Evolutionary conservation across 2,113 vertebrate species (phyloP), one percentile per base, ranked within the genome.

Genomic region (Hypomesus transpacificus): DNA sequence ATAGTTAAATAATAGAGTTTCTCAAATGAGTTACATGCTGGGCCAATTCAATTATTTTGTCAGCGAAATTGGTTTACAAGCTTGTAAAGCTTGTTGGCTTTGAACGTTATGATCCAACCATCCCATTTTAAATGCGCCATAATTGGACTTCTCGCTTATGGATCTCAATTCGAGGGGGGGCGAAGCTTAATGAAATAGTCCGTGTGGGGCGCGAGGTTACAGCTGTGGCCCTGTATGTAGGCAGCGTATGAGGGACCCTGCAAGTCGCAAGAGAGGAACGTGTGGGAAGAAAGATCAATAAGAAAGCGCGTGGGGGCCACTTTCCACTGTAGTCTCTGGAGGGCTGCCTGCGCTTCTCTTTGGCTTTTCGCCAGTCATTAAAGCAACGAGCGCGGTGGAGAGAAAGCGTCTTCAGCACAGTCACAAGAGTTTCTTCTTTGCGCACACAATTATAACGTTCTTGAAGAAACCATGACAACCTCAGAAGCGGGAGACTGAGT

Each of bases 191-290:
- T 65, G 31, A 65, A 65, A 65, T 51, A 65, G 63, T 65, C 39
- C 17, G 63, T 21, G 20, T 46, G 34, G 63, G 63, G 63, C 14
- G 31, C n/a, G 39, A 65, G 63, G 63, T 39, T 18, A 20, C 63
- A 65, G 63, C 63, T 65, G 63, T 63, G 62, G 31, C 39, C 63
- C 63, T n/a, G 63, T 8, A n/a, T 65, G 17, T 65, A 18, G 3
- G 26, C 39, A 65, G 39, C 11, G 3, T 3, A 11, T 14, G 31
- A 4, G 63, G 39, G 31, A 65, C 34, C 18, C 57, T 21, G 21
- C 57, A 9, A 65, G 39, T 20, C n/a, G 31, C 18, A 14, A 65
- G 34, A 50, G 63, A 50, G 26, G 20, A 39, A 65, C 39, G 39
- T 46, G n/a, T 21, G 63, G 20, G 34, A 50, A 34, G 34, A 8